Percentiles rank a stretch among this genome's conserved stretches.
These are phyloP conservation scores for Boloria euphrosyne DNA, from an alignment of 2,888 invertebrate genomes.

Conservation along the genomic window DNA sequence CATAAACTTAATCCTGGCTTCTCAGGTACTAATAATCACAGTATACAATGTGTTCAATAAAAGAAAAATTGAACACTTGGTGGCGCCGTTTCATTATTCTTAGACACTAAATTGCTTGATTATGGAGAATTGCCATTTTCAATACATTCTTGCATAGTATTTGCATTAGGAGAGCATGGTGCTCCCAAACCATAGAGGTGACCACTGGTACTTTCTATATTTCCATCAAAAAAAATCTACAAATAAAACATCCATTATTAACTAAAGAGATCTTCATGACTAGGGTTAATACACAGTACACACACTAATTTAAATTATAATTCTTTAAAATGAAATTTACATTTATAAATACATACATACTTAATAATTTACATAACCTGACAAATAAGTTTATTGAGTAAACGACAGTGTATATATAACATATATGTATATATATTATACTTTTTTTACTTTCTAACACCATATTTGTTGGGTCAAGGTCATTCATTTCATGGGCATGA, in stretches of 20 bases:
- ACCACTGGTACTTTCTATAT: slow-evolving; percentile 98
- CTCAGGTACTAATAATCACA: slow-evolving; percentile 39
- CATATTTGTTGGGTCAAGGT: too few relatives aligned
- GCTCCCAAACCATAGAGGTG: slow-evolving; percentile 97
- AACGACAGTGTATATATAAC: too few relatives aligned
- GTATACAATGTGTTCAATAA: slow-evolving; percentile 41
- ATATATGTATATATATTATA: too few relatives aligned
- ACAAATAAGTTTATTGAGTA: too few relatives aligned
- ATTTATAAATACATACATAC: too few relatives aligned
- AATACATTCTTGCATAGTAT: slow-evolving; percentile 85
- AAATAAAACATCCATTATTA: background rate
- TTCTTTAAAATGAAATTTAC: too few relatives aligned
- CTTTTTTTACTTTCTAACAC: too few relatives aligned
- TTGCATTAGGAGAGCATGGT: slow-evolving; percentile 89
- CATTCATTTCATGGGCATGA: too few relatives aligned
- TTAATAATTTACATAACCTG: too few relatives aligned
- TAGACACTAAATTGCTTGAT: slow-evolving; percentile 41
- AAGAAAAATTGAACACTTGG: slow-evolving; percentile 43
- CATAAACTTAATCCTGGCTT: slow-evolving; percentile 34
- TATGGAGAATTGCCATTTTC: slow-evolving; percentile 84
- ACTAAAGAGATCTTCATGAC: background rate
- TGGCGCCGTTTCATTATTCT: slow-evolving; percentile 42
- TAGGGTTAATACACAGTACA: background rate
- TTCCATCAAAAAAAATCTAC: slow-evolving; percentile 98
- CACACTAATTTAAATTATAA: too few relatives aligned